Evolutionary conservation across 2,888 invertebrate genomes (phyloP).

Genomic region (Pantelozetes paolii): DNA sequence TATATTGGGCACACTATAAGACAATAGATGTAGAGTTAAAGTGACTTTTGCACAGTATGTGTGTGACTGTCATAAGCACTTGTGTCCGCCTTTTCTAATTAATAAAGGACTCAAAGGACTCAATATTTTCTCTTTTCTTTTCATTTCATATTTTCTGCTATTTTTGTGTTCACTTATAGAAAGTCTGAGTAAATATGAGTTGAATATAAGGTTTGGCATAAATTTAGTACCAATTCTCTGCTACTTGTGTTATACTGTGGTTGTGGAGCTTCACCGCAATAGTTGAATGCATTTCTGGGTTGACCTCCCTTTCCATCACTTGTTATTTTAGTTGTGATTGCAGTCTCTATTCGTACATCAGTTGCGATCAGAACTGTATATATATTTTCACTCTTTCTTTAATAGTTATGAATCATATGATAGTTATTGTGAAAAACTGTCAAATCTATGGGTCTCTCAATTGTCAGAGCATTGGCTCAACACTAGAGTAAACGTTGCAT

Average conservation of each 20-base stretch:
- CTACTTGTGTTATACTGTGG: background rate
- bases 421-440: slow-evolving; percentile 33
- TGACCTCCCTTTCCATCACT: background rate
- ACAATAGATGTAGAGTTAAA: slow-evolving; percentile 28
- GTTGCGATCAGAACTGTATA: background rate
- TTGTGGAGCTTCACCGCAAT: slow-evolving; percentile 35
- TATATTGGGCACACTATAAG: background rate
- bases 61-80: slow-evolving; percentile 27
- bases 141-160: slow-evolving; percentile 9
- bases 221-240: background rate
- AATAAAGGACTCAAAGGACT: slow-evolving; percentile 10
- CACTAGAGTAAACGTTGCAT: slow-evolving; percentile 26
- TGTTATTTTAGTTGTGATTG: background rate
- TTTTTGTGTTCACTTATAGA: background rate
- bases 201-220: background rate
- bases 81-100: slow-evolving; percentile 37
- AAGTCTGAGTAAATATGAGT: background rate
- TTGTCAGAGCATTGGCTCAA: slow-evolving; percentile 25
- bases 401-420: background rate
- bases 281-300: slow-evolving; percentile 10
- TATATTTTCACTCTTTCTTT: background rate
- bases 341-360: background rate
- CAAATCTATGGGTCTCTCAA: slow-evolving; percentile 25
- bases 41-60: slow-evolving; percentile 28
- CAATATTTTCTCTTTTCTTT: background rate